phyloP scores from a whole-genome alignment of 2,888 invertebrate genomes.

The Cryptophagus acutangulus region DNA sequence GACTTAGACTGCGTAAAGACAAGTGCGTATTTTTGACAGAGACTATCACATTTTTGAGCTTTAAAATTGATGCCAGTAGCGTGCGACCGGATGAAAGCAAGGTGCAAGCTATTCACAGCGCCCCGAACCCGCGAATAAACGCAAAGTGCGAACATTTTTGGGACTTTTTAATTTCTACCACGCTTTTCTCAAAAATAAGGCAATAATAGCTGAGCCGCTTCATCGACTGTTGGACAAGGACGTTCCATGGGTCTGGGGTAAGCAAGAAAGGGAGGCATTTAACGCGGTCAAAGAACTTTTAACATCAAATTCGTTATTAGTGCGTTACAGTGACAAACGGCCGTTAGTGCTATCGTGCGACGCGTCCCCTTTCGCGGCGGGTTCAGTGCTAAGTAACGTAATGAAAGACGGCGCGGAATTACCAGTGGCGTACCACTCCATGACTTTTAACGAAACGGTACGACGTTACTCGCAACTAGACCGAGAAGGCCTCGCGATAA shows the following conservation, averaged over 20 bases:
- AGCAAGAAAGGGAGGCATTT: constrained; percentile 1
- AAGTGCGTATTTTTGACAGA: constrained; percentile 4
- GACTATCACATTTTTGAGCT: constrained; percentile 8
- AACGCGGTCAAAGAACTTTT: constrained; percentile 2
- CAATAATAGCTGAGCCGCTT: not conserved
- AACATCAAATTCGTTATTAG: constrained; percentile 1
- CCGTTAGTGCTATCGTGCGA: not conserved
- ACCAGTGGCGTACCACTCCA: not conserved
- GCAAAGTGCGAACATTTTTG: constrained; percentile 5
- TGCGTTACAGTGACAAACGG: not conserved
- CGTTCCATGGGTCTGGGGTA: not conserved
- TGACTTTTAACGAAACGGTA: not conserved
- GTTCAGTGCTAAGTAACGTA: constrained; percentile 2
- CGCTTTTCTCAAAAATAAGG: constrained; percentile 6
- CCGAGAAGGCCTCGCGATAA: constrained; percentile 2
- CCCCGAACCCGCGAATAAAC: constrained; percentile 4
- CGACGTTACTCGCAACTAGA: not conserved
- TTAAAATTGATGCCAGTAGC: constrained; percentile 3
- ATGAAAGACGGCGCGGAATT: not conserved
- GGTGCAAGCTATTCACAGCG: constrained; percentile 2
- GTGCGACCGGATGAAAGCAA: constrained; percentile 7
- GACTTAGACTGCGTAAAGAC: constrained; percentile 3
- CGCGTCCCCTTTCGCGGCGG: not conserved
- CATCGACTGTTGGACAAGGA: constrained; percentile 7
- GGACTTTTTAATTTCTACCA: constrained; percentile 9